These are phyloP conservation scores for Pantala flavescens DNA, from an alignment of 1,140 invertebrate genomes.

Conservation along the genomic window DNA sequence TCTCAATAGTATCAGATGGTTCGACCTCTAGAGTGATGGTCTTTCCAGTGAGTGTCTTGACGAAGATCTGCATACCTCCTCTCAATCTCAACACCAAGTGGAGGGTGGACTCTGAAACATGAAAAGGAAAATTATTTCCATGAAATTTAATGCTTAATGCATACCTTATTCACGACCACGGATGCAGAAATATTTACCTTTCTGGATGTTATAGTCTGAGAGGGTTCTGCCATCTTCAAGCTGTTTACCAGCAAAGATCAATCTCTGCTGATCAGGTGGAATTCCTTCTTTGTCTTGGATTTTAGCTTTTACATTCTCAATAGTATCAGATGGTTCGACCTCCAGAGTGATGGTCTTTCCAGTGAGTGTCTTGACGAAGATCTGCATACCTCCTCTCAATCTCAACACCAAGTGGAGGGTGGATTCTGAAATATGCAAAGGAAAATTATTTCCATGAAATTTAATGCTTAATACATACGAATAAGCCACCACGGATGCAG, in stretches of 20 bases:
- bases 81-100: constrained; percentile 65
- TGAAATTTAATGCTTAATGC: too few species aligned
- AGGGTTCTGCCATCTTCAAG: constrained; percentile 72
- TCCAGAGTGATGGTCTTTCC: constrained; percentile 81
- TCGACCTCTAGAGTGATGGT: constrained; percentile 48
- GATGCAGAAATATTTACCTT: too few species aligned
- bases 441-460: too few species aligned
- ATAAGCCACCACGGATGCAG: too few species aligned
- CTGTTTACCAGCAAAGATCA: constrained; percentile 71
- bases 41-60: constrained; percentile 45
- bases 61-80: constrained; percentile 51
- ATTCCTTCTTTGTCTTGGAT: constrained; percentile 65
- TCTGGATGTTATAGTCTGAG: constrained; percentile 71
- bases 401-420: constrained; percentile 64
- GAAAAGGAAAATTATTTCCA: too few species aligned
- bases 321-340: constrained; percentile 64
- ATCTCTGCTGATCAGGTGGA: constrained; percentile 58
- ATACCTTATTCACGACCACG: too few species aligned
- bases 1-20: constrained; percentile 25
- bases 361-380: constrained; percentile 88
- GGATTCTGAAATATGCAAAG: too few species aligned
- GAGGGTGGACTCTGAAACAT: constrained; percentile 52
- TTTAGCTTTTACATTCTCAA: constrained; percentile 71
- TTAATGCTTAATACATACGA: too few species aligned
- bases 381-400: constrained; percentile 72